phyloP scores from a whole-genome alignment of 1,140 invertebrate genomes.

The Zaprionus ghesquierei region DNA sequence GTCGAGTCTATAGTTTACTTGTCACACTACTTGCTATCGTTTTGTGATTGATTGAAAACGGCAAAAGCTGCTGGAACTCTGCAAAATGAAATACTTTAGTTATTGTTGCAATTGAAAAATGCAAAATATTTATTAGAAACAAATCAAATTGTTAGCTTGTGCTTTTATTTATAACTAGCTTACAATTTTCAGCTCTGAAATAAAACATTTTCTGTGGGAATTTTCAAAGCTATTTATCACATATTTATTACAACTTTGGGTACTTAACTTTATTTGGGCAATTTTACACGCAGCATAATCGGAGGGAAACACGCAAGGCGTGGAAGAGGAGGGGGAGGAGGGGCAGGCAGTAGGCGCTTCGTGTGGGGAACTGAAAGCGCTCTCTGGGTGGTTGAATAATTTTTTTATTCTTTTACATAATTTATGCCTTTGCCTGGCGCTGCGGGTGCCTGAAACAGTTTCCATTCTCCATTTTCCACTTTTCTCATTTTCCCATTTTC shows the following conservation, averaged over 20 bases:
- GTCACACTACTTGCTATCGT: neutral
- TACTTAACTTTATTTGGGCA: constrained; percentile 62
- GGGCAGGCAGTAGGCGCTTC: too few relatives aligned
- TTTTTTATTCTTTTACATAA: constrained; percentile 64
- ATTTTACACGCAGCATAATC: constrained; percentile 57
- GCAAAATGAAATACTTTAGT: neutral
- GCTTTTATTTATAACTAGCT: neutral
- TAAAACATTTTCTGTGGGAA: neutral
- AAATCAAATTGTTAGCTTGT: neutral
- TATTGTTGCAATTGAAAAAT: neutral
- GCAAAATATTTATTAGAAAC: neutral
- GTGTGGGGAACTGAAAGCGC: neutral
- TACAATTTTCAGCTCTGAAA: neutral
- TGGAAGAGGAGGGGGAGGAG: neutral
- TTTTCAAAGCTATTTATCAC: constrained; percentile 47
- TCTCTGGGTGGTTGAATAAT: constrained; percentile 51
- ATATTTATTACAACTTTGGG: constrained; percentile 56
- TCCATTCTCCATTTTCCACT: constrained; percentile 5
- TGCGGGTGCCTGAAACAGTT: constrained; percentile 34
- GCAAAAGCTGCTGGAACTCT: neutral
- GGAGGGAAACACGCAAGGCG: neutral
- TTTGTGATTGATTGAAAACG: neutral
- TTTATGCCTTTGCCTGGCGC: constrained; percentile 66
- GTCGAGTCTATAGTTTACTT: neutral
- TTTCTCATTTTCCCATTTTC: neutral